These are phyloP conservation scores for Cyprinodon brontotheroides DNA, from an alignment of 2,113 vertebrate genomes.

Conservation along the genomic window DNA sequence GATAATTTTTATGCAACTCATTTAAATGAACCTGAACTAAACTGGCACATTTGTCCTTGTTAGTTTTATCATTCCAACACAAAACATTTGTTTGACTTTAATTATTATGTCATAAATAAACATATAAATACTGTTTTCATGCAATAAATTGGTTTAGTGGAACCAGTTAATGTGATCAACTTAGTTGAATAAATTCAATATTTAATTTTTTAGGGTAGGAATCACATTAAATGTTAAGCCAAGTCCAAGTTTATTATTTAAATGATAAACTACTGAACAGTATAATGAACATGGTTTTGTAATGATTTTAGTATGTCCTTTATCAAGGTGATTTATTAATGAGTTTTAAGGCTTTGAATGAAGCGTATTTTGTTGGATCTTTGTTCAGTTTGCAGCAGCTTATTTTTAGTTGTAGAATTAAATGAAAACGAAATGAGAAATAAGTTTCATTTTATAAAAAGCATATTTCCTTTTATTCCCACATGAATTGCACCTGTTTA, in stretches of 20 bases:
- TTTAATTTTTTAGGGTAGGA: too few species aligned
- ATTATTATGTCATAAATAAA: too few species aligned
- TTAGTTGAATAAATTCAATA: too few species aligned
- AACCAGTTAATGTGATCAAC: too few species aligned
- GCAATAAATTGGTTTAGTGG: too few species aligned
- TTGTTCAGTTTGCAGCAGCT: neutral
- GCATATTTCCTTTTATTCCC: neutral
- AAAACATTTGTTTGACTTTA: too few species aligned
- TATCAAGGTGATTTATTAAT: neutral
- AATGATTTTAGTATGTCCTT: neutral
- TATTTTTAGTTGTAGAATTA: neutral
- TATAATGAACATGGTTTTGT: neutral
- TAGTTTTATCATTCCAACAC: too few species aligned
- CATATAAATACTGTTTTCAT: too few species aligned
- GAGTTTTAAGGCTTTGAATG: neutral
- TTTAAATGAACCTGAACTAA: too few species aligned
- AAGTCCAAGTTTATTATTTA: neutral
- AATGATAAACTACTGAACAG: neutral
- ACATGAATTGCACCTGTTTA: neutral
- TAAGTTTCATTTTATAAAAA: neutral
- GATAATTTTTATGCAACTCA: too few species aligned
- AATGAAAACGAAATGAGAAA: neutral
- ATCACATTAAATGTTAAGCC: neutral
- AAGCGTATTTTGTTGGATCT: neutral
- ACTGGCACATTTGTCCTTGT: too few species aligned